These are phyloP conservation scores for Nasua narica DNA, from an alignment of 2,797 vertebrate genomes.

Conservation along the genomic window DNA sequence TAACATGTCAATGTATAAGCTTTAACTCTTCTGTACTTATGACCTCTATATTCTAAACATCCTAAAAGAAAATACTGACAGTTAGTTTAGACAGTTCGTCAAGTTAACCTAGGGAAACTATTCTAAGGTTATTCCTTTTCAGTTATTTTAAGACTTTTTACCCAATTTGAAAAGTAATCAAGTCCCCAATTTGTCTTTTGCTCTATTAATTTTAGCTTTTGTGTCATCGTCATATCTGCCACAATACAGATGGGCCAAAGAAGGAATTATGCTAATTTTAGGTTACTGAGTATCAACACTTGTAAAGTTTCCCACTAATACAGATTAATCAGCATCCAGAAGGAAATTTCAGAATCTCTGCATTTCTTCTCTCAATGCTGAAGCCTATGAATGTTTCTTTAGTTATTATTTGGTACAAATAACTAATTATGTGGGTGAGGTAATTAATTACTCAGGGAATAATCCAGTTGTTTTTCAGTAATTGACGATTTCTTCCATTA, in stretches of 20 bases:
- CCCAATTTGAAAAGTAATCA: neutral
- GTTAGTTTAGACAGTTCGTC: neutral
- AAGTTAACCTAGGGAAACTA: neutral
- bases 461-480: neutral
- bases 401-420: neutral
- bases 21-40: neutral
- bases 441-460: neutral
- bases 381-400: neutral
- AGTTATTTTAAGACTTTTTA: neutral
- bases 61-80: neutral
- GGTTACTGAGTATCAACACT: neutral
- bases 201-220: neutral
- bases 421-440: neutral
- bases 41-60: neutral
- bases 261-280: neutral
- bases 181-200: neutral
- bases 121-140: neutral
- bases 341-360: neutral
- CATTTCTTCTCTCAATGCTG: neutral
- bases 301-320: neutral
- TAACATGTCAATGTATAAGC: neutral
- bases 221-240: neutral
- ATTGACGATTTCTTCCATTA: neutral
- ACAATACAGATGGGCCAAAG: neutral
- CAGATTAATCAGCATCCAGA: neutral